These are phyloP conservation scores for Delphinus delphis DNA, from an alignment of 2,113 vertebrate species.

Conservation along the genomic window DNA sequence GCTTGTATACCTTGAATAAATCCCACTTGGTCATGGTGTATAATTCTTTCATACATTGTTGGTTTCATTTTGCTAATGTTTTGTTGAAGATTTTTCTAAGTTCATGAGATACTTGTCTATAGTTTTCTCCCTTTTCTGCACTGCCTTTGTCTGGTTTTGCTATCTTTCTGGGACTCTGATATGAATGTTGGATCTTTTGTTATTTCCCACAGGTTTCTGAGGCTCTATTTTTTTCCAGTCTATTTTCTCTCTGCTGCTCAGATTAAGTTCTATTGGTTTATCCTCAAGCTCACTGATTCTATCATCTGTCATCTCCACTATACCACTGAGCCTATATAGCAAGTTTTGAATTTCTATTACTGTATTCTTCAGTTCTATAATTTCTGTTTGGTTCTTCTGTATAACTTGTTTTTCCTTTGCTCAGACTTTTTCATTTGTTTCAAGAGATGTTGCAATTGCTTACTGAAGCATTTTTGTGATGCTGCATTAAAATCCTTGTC, in stretches of 20 bases:
- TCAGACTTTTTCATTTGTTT: constrained; percentile 48
- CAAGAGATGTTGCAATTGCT: not conserved
- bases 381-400: not conserved
- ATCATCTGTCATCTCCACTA: not conserved
- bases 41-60: not conserved
- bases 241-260: not conserved
- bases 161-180: not conserved
- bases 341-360: not conserved
- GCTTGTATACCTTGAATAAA: not conserved
- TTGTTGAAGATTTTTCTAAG: not conserved
- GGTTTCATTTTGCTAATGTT: not conserved
- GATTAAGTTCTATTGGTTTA: not conserved
- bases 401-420: constrained; percentile 29
- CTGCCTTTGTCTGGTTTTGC: not conserved
- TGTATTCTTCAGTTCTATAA: not conserved
- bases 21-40: not conserved
- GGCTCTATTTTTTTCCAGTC: not conserved
- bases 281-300: constrained; percentile 4
- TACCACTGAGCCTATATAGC: not conserved
- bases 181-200: not conserved
- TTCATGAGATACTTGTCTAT: not conserved
- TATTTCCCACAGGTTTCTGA: constrained; percentile 4
- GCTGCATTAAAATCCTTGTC: constrained; percentile 24
- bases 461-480: constrained; percentile 3
- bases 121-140: not conserved